Evolutionary conservation across 2,113 vertebrate genomes (phyloP).

Genomic region (Petromus typicus): DNA sequence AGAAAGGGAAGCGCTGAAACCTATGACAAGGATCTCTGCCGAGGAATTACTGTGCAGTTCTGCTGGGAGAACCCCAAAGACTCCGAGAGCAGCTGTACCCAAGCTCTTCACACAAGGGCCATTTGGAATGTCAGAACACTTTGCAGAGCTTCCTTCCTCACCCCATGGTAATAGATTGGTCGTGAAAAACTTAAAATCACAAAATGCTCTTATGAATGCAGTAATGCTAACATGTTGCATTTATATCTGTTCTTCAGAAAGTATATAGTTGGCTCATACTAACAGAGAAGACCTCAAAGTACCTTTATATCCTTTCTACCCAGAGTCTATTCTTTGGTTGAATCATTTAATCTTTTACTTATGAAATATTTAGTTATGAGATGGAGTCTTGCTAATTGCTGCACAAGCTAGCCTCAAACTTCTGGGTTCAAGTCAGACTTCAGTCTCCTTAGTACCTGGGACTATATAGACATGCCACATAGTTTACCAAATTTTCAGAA

Average conservation of each 20-base stretch:
- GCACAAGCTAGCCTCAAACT: not conserved
- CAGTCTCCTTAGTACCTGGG: not conserved
- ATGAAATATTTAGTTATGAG: not conserved
- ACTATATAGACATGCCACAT: not conserved
- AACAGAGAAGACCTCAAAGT: not conserved
- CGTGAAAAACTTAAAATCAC: conserved; percentile 42
- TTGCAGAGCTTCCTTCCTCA: not conserved
- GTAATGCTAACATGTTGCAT: not conserved
- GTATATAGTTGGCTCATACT: not conserved
- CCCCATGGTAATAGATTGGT: not conserved
- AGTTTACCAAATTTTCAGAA: conserved; percentile 17
- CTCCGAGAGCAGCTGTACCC: not conserved
- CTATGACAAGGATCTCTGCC: not conserved
- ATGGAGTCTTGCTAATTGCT: not conserved
- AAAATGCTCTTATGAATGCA: not conserved
- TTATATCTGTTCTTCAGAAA: conserved; percentile 34
- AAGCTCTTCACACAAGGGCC: not conserved
- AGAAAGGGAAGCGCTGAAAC: not conserved
- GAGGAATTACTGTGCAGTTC: not conserved
- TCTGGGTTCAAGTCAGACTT: not conserved
- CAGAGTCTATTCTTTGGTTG: not conserved
- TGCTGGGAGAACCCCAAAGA: not conserved
- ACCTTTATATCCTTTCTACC: not conserved
- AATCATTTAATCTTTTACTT: conserved; percentile 35
- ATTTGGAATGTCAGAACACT: not conserved